Percentiles rank a stretch among this genome's conserved stretches.
Conservation (phyloP, 2,797 vertebrate genomes). For the Alosa sapidissima region DNA sequence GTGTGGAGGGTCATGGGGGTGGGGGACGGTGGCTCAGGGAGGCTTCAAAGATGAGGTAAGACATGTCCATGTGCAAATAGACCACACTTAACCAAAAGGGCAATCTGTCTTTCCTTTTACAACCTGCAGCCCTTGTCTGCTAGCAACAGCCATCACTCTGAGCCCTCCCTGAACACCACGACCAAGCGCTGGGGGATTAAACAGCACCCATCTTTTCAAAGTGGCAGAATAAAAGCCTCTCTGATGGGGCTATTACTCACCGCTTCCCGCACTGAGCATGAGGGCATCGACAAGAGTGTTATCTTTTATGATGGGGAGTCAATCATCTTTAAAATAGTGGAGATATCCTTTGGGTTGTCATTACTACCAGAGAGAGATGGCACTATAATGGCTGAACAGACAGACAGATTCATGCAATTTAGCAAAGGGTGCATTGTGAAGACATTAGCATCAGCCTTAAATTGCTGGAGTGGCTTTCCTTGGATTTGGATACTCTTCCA, state of each 20-base stretch:
- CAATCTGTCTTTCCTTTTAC: slow-evolving; percentile 59
- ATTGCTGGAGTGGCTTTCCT: neutral
- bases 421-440: neutral
- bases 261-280: neutral
- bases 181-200: neutral
- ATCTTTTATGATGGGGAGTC: slow-evolving; percentile 3
- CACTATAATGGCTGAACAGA: neutral
- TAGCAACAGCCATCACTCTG: neutral
- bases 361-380: neutral
- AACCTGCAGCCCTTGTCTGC: neutral
- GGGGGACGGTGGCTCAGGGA: neutral
- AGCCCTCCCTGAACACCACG: neutral
- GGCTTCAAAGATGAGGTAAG: neutral
- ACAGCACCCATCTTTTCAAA: neutral
- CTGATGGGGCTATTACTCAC: slow-evolving; percentile 11
- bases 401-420: neutral
- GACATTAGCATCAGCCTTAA: neutral
- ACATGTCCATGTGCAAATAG: slow-evolving; percentile 46
- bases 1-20: neutral
- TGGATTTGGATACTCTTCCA: neutral
- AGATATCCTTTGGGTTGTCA: neutral
- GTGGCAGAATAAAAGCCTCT: neutral
- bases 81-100: slow-evolving; percentile 50
- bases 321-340: slow-evolving; percentile 9
- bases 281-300: neutral